Conservation (phyloP, 2,113 vertebrate genomes). For the Saimiri boliviensis region DNA sequence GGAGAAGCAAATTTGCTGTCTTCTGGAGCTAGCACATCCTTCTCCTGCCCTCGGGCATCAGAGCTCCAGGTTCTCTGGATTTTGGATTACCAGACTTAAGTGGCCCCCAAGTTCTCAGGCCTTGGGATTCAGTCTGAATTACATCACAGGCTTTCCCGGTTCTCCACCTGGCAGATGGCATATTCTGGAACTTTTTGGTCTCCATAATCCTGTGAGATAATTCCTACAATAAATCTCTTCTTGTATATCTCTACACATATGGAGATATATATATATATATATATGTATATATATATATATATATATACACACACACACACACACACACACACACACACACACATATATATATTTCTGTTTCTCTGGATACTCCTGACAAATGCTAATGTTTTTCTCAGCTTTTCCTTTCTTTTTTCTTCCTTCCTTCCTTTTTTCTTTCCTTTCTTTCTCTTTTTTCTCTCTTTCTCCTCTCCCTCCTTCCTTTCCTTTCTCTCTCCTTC, state of each 20-base stretch:
- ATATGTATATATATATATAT: too few species aligned
- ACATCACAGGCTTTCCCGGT: neutral
- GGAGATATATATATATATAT: too few species aligned
- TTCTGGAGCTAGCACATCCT: neutral
- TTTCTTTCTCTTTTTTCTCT: too few species aligned
- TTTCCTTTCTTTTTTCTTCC: neutral
- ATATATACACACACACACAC: too few species aligned
- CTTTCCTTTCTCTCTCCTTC: too few species aligned
- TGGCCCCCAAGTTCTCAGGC: neutral
- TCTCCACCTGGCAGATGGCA: neutral
- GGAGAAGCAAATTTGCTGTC: neutral
- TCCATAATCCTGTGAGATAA: neutral
- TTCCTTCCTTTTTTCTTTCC: too few species aligned
- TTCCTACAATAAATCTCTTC: neutral
- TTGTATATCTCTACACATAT: too few species aligned
- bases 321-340: too few species aligned
- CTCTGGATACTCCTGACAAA: neutral
- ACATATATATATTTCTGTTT: neutral
- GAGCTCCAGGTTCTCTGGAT: neutral
- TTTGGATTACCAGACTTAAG: neutral
- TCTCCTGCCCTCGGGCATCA: neutral
- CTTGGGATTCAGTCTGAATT: neutral
- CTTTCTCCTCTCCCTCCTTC: accelerated
- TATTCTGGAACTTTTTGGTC: too few species aligned
- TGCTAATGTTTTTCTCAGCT: neutral